Conservation (phyloP, 2,888 invertebrate species). For the Microplitis manilae region DNA sequence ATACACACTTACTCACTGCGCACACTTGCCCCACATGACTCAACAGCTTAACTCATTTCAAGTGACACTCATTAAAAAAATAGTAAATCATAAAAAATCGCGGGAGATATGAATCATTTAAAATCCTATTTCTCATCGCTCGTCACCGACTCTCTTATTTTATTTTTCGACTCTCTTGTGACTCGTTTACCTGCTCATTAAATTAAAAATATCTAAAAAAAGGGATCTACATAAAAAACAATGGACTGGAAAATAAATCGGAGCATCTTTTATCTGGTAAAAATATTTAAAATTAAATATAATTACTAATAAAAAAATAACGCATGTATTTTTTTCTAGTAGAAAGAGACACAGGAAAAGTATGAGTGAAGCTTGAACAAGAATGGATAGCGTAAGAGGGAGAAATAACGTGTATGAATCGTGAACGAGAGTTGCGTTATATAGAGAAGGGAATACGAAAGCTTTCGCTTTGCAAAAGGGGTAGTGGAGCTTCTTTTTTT, state of each 20-base stretch:
- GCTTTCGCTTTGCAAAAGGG: slow-evolving; percentile 8
- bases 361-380: slow-evolving; percentile 15
- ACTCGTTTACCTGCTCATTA: not conserved
- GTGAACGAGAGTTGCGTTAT: slow-evolving; percentile 7
- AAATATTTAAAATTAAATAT: too few relatives aligned
- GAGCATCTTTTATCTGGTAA: too few relatives aligned
- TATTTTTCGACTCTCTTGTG: not conserved
- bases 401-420: slow-evolving; percentile 12
- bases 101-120: not conserved
- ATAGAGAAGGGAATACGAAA: not conserved
- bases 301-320: too few relatives aligned
- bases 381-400: not conserved
- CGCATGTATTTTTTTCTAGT: too few relatives aligned
- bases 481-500: slow-evolving; percentile 14
- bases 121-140: not conserved
- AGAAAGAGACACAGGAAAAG: not conserved
- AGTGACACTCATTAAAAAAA: not conserved
- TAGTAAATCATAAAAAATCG: not conserved
- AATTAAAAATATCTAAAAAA: too few relatives aligned
- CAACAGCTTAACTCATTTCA: not conserved
- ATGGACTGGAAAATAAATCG: too few relatives aligned
- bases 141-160: not conserved
- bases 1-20: too few relatives aligned
- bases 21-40: too few relatives aligned
- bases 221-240: too few relatives aligned